Evolutionary conservation across 2,113 vertebrate genomes (phyloP).

Genomic region (Cygnus atratus): DNA sequence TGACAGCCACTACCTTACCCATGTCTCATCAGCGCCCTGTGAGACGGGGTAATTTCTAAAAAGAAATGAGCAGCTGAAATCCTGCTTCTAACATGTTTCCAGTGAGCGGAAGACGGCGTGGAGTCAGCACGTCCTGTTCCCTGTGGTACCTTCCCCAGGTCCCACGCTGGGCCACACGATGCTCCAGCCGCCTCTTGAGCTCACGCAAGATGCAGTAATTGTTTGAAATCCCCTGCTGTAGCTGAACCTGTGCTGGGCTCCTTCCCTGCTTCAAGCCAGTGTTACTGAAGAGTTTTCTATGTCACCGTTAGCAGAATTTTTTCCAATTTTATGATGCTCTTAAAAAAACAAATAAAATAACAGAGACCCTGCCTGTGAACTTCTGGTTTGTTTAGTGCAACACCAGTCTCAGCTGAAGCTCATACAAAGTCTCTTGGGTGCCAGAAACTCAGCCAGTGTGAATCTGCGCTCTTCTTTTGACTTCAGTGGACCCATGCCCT

Average conservation of each 20-base stretch:
- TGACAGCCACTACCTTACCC: background rate
- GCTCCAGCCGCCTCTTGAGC: background rate
- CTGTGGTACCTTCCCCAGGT: background rate
- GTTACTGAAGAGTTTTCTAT: background rate
- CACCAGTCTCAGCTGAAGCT: background rate
- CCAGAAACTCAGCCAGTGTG: background rate
- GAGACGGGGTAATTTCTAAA: rapidly evolving
- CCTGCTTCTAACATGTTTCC: background rate
- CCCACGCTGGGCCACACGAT: background rate
- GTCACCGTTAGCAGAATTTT: background rate
- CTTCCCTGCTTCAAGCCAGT: background rate
- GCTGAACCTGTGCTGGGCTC: background rate
- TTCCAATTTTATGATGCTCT: background rate
- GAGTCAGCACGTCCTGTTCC: rapidly evolving
- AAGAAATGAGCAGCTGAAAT: background rate
- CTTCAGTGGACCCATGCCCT: background rate
- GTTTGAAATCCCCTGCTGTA: background rate
- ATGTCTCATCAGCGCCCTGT: background rate
- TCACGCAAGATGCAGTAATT: background rate
- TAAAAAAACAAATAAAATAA: background rate
- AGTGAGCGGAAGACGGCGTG: rapidly evolving
- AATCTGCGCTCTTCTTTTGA: background rate
- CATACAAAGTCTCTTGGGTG: background rate
- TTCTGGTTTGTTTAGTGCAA: background rate
- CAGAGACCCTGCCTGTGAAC: background rate